These are phyloP conservation scores for Saturnia japonica DNA, from an alignment of 2,888 invertebrate species.

Conservation along the genomic window DNA sequence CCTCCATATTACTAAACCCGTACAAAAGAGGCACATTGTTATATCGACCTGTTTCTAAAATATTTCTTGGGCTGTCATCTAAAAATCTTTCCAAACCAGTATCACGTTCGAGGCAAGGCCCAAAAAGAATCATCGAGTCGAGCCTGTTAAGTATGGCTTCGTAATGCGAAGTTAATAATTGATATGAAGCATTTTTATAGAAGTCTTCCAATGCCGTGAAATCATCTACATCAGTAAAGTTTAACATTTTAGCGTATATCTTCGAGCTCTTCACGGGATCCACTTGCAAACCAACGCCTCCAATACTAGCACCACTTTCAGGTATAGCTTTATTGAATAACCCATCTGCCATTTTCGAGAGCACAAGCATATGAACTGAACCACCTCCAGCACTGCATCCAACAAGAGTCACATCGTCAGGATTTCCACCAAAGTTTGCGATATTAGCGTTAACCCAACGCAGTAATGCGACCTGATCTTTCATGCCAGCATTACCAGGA, in stretches of 20 bases:
- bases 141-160: not conserved
- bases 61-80: slow-evolving; percentile 34
- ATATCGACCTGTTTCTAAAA: slow-evolving; percentile 31
- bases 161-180: slow-evolving; percentile 24
- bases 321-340: slow-evolving; percentile 49
- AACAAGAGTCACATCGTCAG: slow-evolving; percentile 48
- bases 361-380: slow-evolving; percentile 44
- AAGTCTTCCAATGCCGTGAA: slow-evolving; percentile 45
- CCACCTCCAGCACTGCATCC: slow-evolving; percentile 54
- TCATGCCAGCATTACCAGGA: slow-evolving; percentile 51
- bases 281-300: slow-evolving; percentile 38
- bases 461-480: slow-evolving; percentile 43
- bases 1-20: slow-evolving; percentile 50
- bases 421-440: slow-evolving; percentile 51
- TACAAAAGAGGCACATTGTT: slow-evolving; percentile 37
- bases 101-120: slow-evolving; percentile 41
- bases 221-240: slow-evolving; percentile 39
- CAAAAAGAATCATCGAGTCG: slow-evolving; percentile 24
- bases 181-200: slow-evolving; percentile 39
- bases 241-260: slow-evolving; percentile 37
- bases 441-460: slow-evolving; percentile 49
- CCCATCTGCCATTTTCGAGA: slow-evolving; percentile 44
- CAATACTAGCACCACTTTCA: slow-evolving; percentile 46
- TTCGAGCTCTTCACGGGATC: slow-evolving; percentile 48
- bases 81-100: slow-evolving; percentile 36